A percentile compares a stretch with the other conserved stretches of the same genome.
phyloP scores from a whole-genome alignment of 2,113 vertebrate species.

The Prionailurus bengalensis region DNA sequence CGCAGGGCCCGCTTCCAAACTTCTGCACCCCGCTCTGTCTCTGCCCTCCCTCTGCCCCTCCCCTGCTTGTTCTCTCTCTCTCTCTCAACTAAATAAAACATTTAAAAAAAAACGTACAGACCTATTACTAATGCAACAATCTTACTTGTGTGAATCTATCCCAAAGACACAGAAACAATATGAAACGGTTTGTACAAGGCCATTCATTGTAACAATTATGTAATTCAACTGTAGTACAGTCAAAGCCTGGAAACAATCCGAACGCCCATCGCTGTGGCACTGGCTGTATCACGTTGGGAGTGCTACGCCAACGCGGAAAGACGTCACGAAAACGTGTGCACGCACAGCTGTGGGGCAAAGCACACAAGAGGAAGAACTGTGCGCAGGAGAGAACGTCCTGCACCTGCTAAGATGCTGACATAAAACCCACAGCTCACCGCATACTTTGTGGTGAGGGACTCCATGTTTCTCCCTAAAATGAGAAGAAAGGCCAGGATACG shows the following conservation, averaged over 20 bases:
- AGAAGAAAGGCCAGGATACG: background rate
- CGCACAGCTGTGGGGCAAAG: background rate
- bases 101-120: background rate
- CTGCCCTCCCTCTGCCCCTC: no score
- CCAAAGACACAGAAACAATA: background rate
- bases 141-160: background rate
- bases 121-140: background rate
- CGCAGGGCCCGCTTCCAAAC: no score
- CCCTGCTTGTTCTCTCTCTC: no score
- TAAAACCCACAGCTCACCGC: background rate
- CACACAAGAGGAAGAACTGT: background rate
- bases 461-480: background rate
- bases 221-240: background rate
- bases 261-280: background rate
- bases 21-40: no score
- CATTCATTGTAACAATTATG: background rate
- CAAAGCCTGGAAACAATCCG: background rate
- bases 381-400: background rate
- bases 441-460: background rate
- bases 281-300: background rate
- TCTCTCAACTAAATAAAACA: no score
- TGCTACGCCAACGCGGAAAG: background rate
- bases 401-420: background rate
- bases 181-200: background rate
- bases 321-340: no score